Evolutionary conservation across 2,888 invertebrate species (phyloP).

Genomic region (Dioctria rufipes): DNA sequence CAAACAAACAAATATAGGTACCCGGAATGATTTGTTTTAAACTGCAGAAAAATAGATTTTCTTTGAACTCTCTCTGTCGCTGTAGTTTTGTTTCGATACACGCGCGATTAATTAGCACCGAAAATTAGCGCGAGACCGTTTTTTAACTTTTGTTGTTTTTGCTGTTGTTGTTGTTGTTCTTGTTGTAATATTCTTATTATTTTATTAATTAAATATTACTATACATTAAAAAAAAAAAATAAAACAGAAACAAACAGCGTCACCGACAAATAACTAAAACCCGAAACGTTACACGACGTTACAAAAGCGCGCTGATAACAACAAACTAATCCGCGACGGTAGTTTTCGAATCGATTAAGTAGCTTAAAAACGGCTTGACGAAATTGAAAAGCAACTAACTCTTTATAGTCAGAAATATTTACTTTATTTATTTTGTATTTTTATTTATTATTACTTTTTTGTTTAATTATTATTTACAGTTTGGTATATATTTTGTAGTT

Average conservation of each 20-base stretch:
- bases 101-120: constrained; percentile 27
- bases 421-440: too few relatives aligned
- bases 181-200: not conserved
- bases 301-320: constrained; percentile 13
- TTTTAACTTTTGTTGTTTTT: constrained; percentile 2
- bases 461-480: constrained; percentile 45
- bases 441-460: too few relatives aligned
- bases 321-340: constrained; percentile 24
- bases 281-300: constrained; percentile 15
- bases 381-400: constrained; percentile 28
- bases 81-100: not conserved
- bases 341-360: constrained; percentile 40
- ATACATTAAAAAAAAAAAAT: not conserved
- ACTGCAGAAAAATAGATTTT: constrained; percentile 2
- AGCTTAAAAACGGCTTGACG: constrained; percentile 31
- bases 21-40: constrained; percentile 25
- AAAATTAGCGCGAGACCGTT: constrained; percentile 5
- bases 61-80: not conserved
- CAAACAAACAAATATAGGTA: not conserved
- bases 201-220: too few relatives aligned
- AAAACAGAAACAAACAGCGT: constrained; percentile 12
- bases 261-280: constrained; percentile 4
- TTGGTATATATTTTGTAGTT: constrained; percentile 31
- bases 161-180: not conserved
- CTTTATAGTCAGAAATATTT: constrained; percentile 31